phyloP scores from a whole-genome alignment of 2,797 vertebrate species.

The Acanthurus lineatus region DNA sequence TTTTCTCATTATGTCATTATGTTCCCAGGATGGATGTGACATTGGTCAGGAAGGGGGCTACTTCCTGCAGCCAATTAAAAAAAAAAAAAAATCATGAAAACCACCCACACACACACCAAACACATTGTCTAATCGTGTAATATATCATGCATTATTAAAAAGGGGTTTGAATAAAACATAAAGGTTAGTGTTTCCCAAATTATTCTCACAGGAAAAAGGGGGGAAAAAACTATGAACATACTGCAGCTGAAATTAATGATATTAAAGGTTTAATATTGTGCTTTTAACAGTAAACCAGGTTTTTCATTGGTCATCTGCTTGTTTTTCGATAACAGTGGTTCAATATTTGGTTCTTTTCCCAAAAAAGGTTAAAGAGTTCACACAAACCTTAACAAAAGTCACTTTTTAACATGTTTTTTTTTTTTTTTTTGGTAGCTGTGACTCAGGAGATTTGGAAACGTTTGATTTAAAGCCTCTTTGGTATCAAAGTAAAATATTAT shows the following conservation, averaged over 20 bases:
- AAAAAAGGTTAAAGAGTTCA: not conserved
- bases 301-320: constrained; percentile 6
- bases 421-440: not conserved
- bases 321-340: not conserved
- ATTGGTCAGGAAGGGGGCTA: constrained; percentile 44
- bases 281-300: constrained; percentile 13
- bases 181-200: constrained; percentile 68
- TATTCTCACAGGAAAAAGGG: constrained; percentile 55
- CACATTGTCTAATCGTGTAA: constrained; percentile 8
- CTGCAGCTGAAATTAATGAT: constrained; percentile 54
- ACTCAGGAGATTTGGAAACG: constrained; percentile 39
- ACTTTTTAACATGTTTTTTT: not conserved
- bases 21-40: constrained; percentile 25
- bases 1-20: constrained; percentile 37
- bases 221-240: constrained; percentile 34
- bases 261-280: constrained; percentile 24
- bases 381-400: constrained; percentile 3
- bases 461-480: constrained; percentile 46
- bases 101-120: constrained; percentile 21
- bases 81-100: constrained; percentile 47
- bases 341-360: not conserved
- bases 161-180: constrained; percentile 74
- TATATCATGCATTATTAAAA: constrained; percentile 71
- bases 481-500: constrained; percentile 52
- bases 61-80: constrained; percentile 52